phyloP scores from a whole-genome alignment of 2,888 invertebrate genomes.

The Chalcis sispes region DNA sequence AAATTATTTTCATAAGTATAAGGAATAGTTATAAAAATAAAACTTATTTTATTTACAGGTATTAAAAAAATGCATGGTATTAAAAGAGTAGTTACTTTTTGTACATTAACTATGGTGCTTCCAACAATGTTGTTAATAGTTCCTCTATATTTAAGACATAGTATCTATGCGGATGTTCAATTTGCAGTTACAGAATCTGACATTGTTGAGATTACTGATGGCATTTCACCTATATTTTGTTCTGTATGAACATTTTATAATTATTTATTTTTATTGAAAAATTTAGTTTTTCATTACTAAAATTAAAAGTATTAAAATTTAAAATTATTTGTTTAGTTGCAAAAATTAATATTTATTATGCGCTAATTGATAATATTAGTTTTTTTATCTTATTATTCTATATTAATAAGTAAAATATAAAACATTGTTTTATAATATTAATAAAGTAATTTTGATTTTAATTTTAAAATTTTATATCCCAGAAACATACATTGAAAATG shows the following conservation, averaged over 20 bases:
- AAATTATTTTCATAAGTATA: background rate
- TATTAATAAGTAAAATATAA: background rate
- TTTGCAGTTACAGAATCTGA: conserved; percentile 91
- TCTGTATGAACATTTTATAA: conserved; percentile 69
- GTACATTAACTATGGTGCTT: conserved; percentile 85
- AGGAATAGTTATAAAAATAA: background rate
- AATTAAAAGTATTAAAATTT: conserved; percentile 76
- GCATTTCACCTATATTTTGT: conserved; percentile 90
- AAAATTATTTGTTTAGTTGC: conserved; percentile 9
- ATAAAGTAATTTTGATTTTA: background rate
- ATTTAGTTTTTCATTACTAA: background rate
- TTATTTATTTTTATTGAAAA: conserved; percentile 27
- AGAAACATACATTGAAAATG: conserved; percentile 87
- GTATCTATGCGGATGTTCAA: conserved; percentile 85
- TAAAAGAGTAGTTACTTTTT: conserved; percentile 87
- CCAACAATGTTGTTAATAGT: conserved; percentile 86
- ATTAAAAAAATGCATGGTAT: conserved; percentile 87
- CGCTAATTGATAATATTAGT: too few relatives aligned
- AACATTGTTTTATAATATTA: background rate
- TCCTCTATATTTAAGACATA: conserved; percentile 87
- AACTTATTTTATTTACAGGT: conserved; percentile 71
- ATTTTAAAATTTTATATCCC: conserved; percentile 59
- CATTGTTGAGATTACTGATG: conserved; percentile 88
- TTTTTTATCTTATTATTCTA: background rate
- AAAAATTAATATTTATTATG: background rate